Conservation (phyloP, 1,140 invertebrate species). For the Daktulosphaira vitifoliae region DNA sequence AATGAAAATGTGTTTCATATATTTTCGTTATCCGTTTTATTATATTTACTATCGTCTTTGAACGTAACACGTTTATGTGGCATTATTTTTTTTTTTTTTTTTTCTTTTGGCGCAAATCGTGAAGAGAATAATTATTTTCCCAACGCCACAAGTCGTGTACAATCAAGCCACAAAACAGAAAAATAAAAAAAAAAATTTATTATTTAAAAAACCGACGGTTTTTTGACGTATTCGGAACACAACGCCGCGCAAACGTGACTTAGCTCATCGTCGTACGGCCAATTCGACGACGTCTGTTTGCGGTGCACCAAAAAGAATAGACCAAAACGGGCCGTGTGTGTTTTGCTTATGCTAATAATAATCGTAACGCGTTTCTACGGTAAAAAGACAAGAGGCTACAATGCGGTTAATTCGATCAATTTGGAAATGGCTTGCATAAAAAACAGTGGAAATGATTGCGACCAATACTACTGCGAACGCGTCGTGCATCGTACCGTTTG, state of each 20-base stretch:
- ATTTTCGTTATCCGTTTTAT: constrained; percentile 13
- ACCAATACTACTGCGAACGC: too few relatives aligned
- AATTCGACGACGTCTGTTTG: not conserved
- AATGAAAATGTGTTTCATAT: constrained; percentile 27
- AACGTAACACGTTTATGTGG: constrained; percentile 21
- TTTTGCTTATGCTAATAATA: too few relatives aligned
- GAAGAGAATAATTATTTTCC: constrained; percentile 6
- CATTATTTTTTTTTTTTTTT: constrained; percentile 7
- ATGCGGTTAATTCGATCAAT: too few relatives aligned
- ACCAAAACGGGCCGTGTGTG: not conserved
- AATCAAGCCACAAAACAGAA: not conserved
- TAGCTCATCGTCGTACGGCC: not conserved
- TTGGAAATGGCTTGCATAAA: too few relatives aligned
- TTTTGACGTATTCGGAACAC: constrained; percentile 14
- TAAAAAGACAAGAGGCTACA: too few relatives aligned
- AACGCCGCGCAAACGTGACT: constrained; percentile 7
- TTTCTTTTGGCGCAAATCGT: constrained; percentile 21
- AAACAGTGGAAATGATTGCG: too few relatives aligned
- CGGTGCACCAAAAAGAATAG: not conserved
- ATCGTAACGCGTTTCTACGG: too few relatives aligned
- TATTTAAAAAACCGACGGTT: not conserved
- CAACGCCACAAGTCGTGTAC: constrained; percentile 1
- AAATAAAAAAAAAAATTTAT: not conserved
- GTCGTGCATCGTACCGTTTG: too few relatives aligned
- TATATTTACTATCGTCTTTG: constrained; percentile 27